Evolutionary conservation across 2,797 vertebrate species (phyloP), one percentile per base, ranked within the genome.

Genomic region (Enteromius unitaeniatus): DNA sequence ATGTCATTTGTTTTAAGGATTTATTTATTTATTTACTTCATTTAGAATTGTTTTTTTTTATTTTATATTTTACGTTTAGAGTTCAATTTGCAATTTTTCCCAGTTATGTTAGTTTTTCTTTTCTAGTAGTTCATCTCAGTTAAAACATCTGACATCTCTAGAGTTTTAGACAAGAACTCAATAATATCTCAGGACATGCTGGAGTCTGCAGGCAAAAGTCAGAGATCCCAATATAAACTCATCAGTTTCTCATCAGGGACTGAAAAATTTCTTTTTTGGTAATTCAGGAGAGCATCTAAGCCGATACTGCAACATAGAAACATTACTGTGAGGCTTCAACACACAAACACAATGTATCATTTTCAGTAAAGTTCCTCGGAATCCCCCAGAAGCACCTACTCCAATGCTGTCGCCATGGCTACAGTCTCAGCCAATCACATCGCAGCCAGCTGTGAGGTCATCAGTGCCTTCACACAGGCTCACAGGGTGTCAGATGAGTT

Each of bases 341-440:
- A 51, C 17, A 79, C 45, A 79, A 64, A 51, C 42, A 79, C 77
- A 37, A 21, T 17, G 19, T 47, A 21, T 65, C 1, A 6, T 67
- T 47, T 67, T 49, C 42, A 55, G 8, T 28, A 28, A 51, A 40
- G 64, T 53, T 67, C 23, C 42, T 34, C 5, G 37, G 40, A 72
- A 73, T 81, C 60, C 60, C 26, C 60, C 34, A 68, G 34, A 78
- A 69, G 13, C 26, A 28, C 73, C 62, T 60, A 58, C 73, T 42
- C 75, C 37, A 70, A 53, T 47, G 40, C 26, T 58, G 65, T 84
- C 51, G 40, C 76, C 82, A 70, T 78, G 75, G 74, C 28, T 69
- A 83, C 74, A 84, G 64, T n/a, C 68, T 45, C 28, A 17, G 40
- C 82, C 74, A 84, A 78, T 84, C 74, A 70, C 9, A 49, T 28